A percentile compares a stretch with the other conserved stretches of the same genome.
These are phyloP conservation scores for Passer domesticus DNA, from an alignment of 2,113 vertebrate genomes.

Conservation along the genomic window DNA sequence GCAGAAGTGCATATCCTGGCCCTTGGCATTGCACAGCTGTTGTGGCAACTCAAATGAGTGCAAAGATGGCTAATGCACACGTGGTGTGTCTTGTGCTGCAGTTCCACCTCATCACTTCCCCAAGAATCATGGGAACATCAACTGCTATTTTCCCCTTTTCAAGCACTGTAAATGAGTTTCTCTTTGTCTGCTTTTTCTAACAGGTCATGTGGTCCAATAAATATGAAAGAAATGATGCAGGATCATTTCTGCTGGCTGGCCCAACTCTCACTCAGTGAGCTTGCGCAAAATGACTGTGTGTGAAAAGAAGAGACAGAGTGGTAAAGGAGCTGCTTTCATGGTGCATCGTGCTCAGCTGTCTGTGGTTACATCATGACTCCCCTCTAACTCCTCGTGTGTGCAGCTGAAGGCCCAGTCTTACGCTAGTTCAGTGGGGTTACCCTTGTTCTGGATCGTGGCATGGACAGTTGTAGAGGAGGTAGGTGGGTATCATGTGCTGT, in stretches of 20 bases:
- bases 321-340: background rate
- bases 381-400: background rate
- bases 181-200: conserved; percentile 27
- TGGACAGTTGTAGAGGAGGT: background rate
- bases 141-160: background rate
- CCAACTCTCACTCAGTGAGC: background rate
- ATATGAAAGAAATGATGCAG: background rate
- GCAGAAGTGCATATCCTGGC: background rate
- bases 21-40: background rate
- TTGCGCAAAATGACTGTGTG: background rate
- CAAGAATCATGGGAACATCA: background rate
- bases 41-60: background rate
- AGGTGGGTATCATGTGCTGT: background rate
- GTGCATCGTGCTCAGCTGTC: background rate
- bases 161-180: background rate
- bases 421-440: background rate
- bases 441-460: rapidly evolving
- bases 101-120: background rate
- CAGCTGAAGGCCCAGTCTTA: background rate
- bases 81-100: background rate
- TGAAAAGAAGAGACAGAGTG: background rate
- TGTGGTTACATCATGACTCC: background rate
- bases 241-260: background rate
- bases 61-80: background rate
- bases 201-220: background rate